Evolutionary conservation across 2,113 vertebrate genomes (phyloP), one percentile per base, ranked within the genome.

Genomic region (Ascaphus truei): DNA sequence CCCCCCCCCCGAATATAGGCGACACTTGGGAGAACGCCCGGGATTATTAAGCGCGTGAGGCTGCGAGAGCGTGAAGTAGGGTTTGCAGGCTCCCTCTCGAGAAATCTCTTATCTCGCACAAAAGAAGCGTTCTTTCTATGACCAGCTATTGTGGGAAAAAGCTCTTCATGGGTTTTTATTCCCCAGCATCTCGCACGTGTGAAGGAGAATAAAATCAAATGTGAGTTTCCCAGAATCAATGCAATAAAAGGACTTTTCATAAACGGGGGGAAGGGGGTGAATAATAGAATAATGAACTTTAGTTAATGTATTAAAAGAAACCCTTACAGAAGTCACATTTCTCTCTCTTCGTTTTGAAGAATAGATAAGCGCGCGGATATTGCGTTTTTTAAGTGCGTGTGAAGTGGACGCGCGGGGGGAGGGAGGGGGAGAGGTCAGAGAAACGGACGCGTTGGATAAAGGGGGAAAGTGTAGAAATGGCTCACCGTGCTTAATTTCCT

Each of bases 401-500:
- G 37, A 78, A 72, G 75, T 66, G 80, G 58, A 76, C 82, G 82
- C 80, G 74, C 83, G 78, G 67, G 73, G 64, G 73, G 63, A 43
- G 62, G 77, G 68, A 76, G 77, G 72, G 75, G 63, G 18, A 59
- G 73, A 78, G 68, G 77, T 72, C 78, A n/a, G n/a, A n/a, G n/a
- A n/a, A n/a, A n/a, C n/a, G n/a, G n/a, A n/a, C n/a, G n/a, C n/a
- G n/a, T n/a, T n/a, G n/a, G n/a, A n/a, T n/a, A n/a, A n/a, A n/a
- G n/a, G n/a, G n/a, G n/a, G n/a, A n/a, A n/a, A n/a, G n/a, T n/a
- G n/a, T n/a, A n/a, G n/a, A n/a, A n/a, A n/a, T 15, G 12, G 13
- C 95, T 98, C 79, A 99, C 97, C 92, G 97, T 98, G 93, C 96
- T 98, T 81, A 99, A 90, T 88, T 99, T 99, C 85, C 93, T 93